Base-by-base conservation (phyloP, 30 jellyfish, hydroid and myxozoan species). In the Cassiopea andromeda region DNA sequence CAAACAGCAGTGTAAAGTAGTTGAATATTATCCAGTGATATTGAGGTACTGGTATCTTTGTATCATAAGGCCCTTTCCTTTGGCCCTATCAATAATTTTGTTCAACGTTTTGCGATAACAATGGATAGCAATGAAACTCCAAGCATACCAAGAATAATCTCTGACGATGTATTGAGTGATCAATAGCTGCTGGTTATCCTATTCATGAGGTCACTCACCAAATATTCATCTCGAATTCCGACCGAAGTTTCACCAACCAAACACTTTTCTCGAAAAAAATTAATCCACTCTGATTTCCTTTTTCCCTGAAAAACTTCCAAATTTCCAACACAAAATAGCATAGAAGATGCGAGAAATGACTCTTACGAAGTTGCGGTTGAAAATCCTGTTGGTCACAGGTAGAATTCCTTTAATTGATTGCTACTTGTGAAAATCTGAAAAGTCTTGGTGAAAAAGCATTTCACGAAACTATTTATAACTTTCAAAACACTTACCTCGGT, bases 191-290 rank as follows among this genome's bases (percentile, higher is more conserved):
- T 86, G 94, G 99, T 82, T 89, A 90, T 72, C 89, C 98, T 49
- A 92, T 92, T 85, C 94, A 96, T 96, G 97, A 96, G 97, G 89
- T 96, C 99, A 96, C 97, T 74, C 84, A 78, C 96, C 89, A 86
- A 82, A 85, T 45, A 94, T 94, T 69, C 90, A 43, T 70, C 75
- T 90, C 97, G 60, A 87, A 78, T 38, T 78, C 93, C 90, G 83
- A 83, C 73, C 75, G 60, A 46, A 75, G 48, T 38, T 48, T 46
- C 59, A 67, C 82, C 48, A 82, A 70, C 54, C 38, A 82, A 82
- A 44, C 91, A 49, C 78, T 48, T 70, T 18, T 70, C 38, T 27
- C 54, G 57, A 3, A 70, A 13, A 64, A 64, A 4, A 16, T 27
- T 27, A 27, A 27, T 27, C 38, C 38, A 27, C 38, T 27, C 38